A percentile compares a stretch with the other conserved stretches of the same genome.
Evolutionary conservation across 2,797 vertebrate species (phyloP).

Genomic region (Sparus aurata): DNA sequence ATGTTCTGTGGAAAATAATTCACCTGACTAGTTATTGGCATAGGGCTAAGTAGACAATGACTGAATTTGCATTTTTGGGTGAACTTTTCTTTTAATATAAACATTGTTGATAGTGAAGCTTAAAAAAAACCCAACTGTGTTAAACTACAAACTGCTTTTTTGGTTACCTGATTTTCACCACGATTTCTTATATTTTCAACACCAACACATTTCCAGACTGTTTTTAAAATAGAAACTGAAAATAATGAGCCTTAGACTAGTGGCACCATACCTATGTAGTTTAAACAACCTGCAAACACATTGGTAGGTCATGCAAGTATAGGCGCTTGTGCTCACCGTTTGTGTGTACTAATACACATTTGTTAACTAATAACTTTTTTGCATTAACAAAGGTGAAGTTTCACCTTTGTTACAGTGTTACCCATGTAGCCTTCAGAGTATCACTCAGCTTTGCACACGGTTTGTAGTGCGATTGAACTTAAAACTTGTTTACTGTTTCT

Average conservation of each 20-base stretch:
- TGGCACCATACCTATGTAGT: slow-evolving; percentile 28
- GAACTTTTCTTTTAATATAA: not conserved
- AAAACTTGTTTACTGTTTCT: slow-evolving; percentile 56
- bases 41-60: too few relatives aligned
- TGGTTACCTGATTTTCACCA: slow-evolving; percentile 39
- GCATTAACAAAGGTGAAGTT: slow-evolving; percentile 69
- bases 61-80: too few relatives aligned
- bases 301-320: slow-evolving; percentile 29
- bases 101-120: slow-evolving; percentile 23
- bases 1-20: too few relatives aligned
- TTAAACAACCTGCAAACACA: slow-evolving; percentile 10
- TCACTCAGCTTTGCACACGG: slow-evolving; percentile 62
- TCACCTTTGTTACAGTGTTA: slow-evolving; percentile 53
- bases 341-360: slow-evolving; percentile 45
- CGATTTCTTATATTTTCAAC: slow-evolving; percentile 40
- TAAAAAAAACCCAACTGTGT: slow-evolving; percentile 2
- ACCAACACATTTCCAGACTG: slow-evolving; percentile 23
- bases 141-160: slow-evolving; percentile 29
- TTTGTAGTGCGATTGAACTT: slow-evolving; percentile 59
- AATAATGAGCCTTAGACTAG: slow-evolving; percentile 40
- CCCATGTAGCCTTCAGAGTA: slow-evolving; percentile 73
- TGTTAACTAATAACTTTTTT: slow-evolving; percentile 15
- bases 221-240: slow-evolving; percentile 36
- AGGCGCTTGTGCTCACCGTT: slow-evolving; percentile 42
- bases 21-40: too few relatives aligned